phyloP scores from a whole-genome alignment of 2,888 invertebrate species.

The Petrolisthes manimaculis region DNA sequence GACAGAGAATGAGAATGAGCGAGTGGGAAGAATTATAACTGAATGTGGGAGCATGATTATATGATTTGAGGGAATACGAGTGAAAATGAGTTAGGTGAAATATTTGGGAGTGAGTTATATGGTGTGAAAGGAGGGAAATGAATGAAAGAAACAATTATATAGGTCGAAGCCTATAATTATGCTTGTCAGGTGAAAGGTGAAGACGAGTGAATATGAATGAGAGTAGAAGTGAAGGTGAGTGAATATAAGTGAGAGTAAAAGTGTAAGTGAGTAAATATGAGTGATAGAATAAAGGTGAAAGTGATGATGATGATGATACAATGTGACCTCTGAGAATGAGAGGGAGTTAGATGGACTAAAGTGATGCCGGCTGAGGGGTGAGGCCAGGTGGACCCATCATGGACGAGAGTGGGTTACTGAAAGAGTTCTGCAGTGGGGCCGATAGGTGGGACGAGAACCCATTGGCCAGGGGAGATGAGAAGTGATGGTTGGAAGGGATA shows the following conservation, averaged over 20 bases:
- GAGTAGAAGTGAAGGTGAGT: background rate
- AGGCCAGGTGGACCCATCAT: conserved; percentile 55
- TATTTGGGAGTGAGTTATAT: background rate
- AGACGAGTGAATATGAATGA: background rate
- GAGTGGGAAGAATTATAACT: background rate
- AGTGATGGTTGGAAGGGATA: conserved; percentile 45
- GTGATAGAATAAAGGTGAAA: background rate
- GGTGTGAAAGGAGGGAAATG: background rate
- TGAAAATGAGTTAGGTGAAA: background rate
- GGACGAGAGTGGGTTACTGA: conserved; percentile 46
- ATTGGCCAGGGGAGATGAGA: conserved; percentile 51
- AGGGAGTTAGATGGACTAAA: conserved; percentile 18
- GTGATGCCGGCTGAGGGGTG: conserved; percentile 49
- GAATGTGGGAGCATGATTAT: background rate
- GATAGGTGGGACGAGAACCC: conserved; percentile 54
- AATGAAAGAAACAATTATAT: background rate
- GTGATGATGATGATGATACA: background rate
- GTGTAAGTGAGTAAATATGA: background rate
- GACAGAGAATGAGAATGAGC: background rate
- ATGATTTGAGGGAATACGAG: background rate
- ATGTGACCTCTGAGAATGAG: background rate
- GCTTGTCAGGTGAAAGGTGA: background rate
- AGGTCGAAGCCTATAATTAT: background rate
- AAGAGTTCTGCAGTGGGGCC: conserved; percentile 47
- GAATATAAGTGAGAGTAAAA: background rate